Percentiles rank a stretch among this genome's conserved stretches.
Conservation (phyloP, 2,797 vertebrate species). For the Sphenodon punctatus region DNA sequence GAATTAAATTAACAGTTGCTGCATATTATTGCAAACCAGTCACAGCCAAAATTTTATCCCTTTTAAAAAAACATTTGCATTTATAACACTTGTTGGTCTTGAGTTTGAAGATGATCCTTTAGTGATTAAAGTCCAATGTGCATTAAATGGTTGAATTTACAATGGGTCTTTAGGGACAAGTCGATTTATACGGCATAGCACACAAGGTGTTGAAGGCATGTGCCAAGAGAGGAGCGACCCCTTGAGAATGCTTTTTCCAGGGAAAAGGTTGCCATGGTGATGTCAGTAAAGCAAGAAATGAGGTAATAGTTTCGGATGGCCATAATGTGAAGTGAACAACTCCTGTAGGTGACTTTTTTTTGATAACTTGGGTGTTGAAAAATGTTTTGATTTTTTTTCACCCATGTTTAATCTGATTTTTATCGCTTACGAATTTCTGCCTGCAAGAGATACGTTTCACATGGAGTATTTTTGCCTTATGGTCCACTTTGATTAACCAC, state of each 20-base stretch:
- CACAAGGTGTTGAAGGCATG: slow-evolving; percentile 33
- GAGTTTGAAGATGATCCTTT: slow-evolving; percentile 34
- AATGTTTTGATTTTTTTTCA: slow-evolving; percentile 25
- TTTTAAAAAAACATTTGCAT: slow-evolving; percentile 28
- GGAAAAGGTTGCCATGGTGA: slow-evolving; percentile 48
- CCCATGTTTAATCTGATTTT: slow-evolving; percentile 50
- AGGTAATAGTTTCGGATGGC: slow-evolving; percentile 46
- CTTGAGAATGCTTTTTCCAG: slow-evolving; percentile 39
- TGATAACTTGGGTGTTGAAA: slow-evolving; percentile 24
- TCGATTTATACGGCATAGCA: slow-evolving; percentile 23
- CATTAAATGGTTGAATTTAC: slow-evolving; percentile 2
- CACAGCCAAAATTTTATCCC: slow-evolving; percentile 6
- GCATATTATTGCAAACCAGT: slow-evolving; percentile 12
- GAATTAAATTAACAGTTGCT: slow-evolving; percentile 24
- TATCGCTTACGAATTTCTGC: slow-evolving; percentile 41
- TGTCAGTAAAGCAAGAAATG: slow-evolving; percentile 56
- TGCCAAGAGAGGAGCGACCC: background rate
- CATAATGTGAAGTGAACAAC: slow-evolving; percentile 16
- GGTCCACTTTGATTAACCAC: slow-evolving; percentile 67
- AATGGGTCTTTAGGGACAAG: background rate
- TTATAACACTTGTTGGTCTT: slow-evolving; percentile 25
- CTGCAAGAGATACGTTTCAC: slow-evolving; percentile 28
- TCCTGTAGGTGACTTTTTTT: slow-evolving; percentile 37
- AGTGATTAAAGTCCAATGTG: slow-evolving; percentile 4
- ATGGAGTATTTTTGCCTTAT: slow-evolving; percentile 52